These are phyloP conservation scores for Spatula clypeata DNA, from an alignment of 2,797 vertebrate genomes.

Conservation along the genomic window DNA sequence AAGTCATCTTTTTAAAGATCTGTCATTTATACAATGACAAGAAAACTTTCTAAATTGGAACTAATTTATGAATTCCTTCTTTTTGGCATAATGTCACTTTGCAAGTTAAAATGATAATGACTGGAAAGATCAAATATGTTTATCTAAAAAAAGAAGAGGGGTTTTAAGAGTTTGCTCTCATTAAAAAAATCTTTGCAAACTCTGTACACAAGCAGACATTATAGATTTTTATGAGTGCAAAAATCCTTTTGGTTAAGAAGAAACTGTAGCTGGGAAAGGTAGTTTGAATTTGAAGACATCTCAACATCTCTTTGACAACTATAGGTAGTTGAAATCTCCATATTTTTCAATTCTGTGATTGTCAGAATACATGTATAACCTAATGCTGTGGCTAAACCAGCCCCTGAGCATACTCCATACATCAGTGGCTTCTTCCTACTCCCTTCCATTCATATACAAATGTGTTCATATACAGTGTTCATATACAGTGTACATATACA, in stretches of 20 bases:
- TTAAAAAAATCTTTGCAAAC: constrained; percentile 59
- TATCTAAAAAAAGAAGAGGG: constrained; percentile 58
- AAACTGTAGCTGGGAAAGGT: not conserved
- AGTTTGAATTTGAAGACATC: not conserved
- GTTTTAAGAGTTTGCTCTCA: constrained; percentile 67
- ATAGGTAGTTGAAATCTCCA: not conserved
- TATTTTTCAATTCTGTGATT: not conserved
- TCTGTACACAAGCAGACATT: constrained; percentile 53
- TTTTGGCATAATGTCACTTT: constrained; percentile 83
- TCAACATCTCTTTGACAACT: not conserved
- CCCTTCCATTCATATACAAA: not conserved
- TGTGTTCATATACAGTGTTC: no score
- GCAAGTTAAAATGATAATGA: constrained; percentile 84
- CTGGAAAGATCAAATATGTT: constrained; percentile 71
- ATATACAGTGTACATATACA: not conserved
- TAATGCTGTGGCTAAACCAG: not conserved
- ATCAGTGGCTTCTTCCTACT: not conserved
- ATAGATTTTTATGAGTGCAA: constrained; percentile 31
- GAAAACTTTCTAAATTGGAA: constrained; percentile 86
- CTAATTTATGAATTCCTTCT: constrained; percentile 85
- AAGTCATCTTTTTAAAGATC: constrained; percentile 84
- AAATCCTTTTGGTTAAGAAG: constrained; percentile 13
- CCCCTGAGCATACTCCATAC: not conserved
- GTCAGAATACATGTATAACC: not conserved
- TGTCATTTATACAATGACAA: constrained; percentile 87